These are phyloP conservation scores for Unio pictorum DNA, from an alignment of 2,888 invertebrate genomes.

Conservation along the genomic window DNA sequence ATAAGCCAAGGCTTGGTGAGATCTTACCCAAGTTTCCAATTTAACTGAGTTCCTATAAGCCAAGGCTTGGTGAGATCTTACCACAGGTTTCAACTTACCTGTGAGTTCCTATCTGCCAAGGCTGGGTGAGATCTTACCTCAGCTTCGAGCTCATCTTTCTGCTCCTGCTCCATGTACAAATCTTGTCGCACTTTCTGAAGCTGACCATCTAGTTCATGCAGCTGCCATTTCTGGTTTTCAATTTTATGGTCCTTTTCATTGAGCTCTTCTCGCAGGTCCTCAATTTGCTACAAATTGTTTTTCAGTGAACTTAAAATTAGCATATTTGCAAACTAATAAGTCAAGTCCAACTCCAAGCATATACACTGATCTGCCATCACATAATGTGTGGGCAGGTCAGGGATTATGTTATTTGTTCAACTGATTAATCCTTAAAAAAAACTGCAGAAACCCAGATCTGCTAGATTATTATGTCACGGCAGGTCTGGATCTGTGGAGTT, in stretches of 20 bases:
- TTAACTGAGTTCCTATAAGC: too few relatives aligned
- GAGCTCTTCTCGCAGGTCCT: constrained; percentile 46
- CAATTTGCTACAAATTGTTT: not conserved
- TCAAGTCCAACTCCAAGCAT: too few relatives aligned
- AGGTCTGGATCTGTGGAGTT: too few relatives aligned
- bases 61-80: constrained; percentile 2
- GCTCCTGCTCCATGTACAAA: constrained; percentile 51
- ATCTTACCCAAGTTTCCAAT: constrained; percentile 41
- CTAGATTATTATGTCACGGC: too few relatives aligned
- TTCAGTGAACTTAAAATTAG: too few relatives aligned
- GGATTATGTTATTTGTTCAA: too few relatives aligned
- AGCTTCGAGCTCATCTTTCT: constrained; percentile 27
- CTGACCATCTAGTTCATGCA: constrained; percentile 47
- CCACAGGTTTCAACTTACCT: constrained; percentile 32
- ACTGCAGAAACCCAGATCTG: too few relatives aligned
- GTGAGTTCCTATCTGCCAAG: constrained; percentile 35
- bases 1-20: not conserved
- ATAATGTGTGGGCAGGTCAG: too few relatives aligned
- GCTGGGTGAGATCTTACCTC: constrained; percentile 31
- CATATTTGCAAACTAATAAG: too few relatives aligned
- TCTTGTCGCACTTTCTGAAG: constrained; percentile 52
- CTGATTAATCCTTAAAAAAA: too few relatives aligned
- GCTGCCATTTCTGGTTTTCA: constrained; percentile 40
- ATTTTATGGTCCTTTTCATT: constrained; percentile 52
- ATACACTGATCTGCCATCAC: too few relatives aligned